Base-by-base conservation (phyloP, 2,888 invertebrate species). In the Formica aserva region DNA sequence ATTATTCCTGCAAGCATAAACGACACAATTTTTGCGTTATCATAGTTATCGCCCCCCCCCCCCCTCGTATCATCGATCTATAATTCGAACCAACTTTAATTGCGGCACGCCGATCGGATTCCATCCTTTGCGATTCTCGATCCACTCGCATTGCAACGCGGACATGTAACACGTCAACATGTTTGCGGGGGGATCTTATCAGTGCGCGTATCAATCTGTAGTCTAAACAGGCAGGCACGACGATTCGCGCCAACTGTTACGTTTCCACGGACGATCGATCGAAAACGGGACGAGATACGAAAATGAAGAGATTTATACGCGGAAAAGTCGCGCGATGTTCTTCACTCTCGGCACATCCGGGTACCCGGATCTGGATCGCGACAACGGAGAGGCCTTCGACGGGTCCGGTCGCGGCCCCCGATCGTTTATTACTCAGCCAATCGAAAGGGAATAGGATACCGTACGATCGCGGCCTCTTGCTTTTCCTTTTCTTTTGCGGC, bases 1-100 rank as follows among this genome's bases (percentile, higher is more conserved):
- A 90, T 98, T 98, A 96, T 99, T 99, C 89, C 99, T 99, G 96
- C n/a, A 86, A 87, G 38, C 6, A 26, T 35, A 71, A 29, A 3
- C 11, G 26, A 26, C n/a, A 26, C 11, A 3, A 13, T 29, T 62
- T 22, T 55, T 38, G 29, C 15, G 5, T 3, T 9, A 5, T 3
- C 35, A 38, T 15, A 22, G 15, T 35, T 45, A 29, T 45, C 22
- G 11, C 38, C 32, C 0, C 32, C 6, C 32, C 6, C 32, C 32
- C 32, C 6, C 32, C 32, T n/a, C 18, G 45, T 1, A 52, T 15
- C 22, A 18, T 18, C 18, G 13, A 48, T 38, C 18, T 9, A 6
- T 32, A 38, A 67, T 26, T 38, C 6, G 74, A 26, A 84, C 69
- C 38, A 83, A 26, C 41, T 84, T 86, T 22, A 85, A 74, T 48